Base-by-base conservation (phyloP, 2,113 vertebrate species). In the Pipra filicauda region DNA sequence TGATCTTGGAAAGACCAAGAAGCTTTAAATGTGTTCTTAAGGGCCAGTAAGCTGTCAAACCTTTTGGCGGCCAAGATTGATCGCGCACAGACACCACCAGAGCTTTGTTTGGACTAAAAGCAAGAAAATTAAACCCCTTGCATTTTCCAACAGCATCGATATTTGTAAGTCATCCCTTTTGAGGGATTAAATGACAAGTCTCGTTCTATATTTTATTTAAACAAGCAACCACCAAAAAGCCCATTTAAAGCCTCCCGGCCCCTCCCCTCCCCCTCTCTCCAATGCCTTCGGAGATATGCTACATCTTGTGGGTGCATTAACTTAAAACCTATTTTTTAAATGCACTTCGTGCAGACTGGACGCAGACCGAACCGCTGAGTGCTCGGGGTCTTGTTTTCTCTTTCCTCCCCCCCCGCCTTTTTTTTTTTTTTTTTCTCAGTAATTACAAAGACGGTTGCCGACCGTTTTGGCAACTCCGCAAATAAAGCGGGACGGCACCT, bases 101-200 rank as follows among this genome's bases (percentile, higher is more conserved):
- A 98, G 99, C 99, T 99, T 99, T 99, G 99, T 99, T 99, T 99
- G 98, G 98, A 99, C 98, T 98, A 98, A 98, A 99, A 98, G 99
- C 99, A 99, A 99, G 98, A 99, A 99, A 99, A 99, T 98, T 97
- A 98, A 98, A 98, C 97, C 96, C 92, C 93, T 96, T 94, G 95
- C 96, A 97, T 98, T 98, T 98, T 98, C 97, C 96, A 97, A 96
- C 97, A 97, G 96, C 96, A 97, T 98, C 97, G 97, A 97, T 98
- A 98, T 98, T 97, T 98, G 97, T 97, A 96, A 97, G 96, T 96
- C 92, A 85, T 83, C 93, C 96, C 95, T 96, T 97, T 82, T 82
- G 81, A 93, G 94, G 95, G 96, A 93, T 96, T 97, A 95, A 96
- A 84, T 85, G 93, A 95, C 80, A 92, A 95, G 95, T 95, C 91